Base-by-base conservation (phyloP, 2,888 invertebrate species). In the Poecilus cupreus region DNA sequence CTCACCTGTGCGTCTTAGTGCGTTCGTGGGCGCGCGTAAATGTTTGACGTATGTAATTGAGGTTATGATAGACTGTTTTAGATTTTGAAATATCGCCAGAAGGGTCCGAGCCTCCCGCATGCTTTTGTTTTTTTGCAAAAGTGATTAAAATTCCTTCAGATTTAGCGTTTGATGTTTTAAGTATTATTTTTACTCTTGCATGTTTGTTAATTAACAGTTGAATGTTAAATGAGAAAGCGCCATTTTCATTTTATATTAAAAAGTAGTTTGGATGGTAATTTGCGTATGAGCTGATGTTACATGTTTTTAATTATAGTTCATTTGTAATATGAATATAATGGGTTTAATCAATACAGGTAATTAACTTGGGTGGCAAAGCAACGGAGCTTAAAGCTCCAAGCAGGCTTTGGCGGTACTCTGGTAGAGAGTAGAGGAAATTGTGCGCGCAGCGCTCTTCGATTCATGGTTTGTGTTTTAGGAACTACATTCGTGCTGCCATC, bases 1-100 rank as follows among this genome's bases (percentile, higher is more conserved):
- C 54, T 83, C 79, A 80, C 81, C 82, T 54, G 64, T 82, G 49
- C 77, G 74, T 75, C 79, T 83, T 32, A 54, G 80, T 82, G 85
- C 84, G 84, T 74, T 77, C 51, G 72, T 80, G 18, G 51, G 81
- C 32, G 81, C 22, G 49, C 54, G 57, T 75, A 43, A 84, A 84
- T 85, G 85, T 85, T 86, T 86, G 85, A 86, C 87, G 84, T 85
- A 83, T 83, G 84, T 87, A 87, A 87, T 87, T 87, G 86, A 86
- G 85, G 86, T 85, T 86, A 85, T 87, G 87, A 87, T 86, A 85
- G 86, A 87, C 86, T 80, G 80, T 70, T 80, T 79, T 80, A 72
- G 80, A 80, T 80, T 80, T 72, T 80, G 80, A 80, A 80, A 80
- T 80, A 80, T 80, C 22, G 72, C 80, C 57, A 46, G 37, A 22